phyloP scores from a whole-genome alignment of 2,888 invertebrate genomes.

The Cheilosia impressa region DNA sequence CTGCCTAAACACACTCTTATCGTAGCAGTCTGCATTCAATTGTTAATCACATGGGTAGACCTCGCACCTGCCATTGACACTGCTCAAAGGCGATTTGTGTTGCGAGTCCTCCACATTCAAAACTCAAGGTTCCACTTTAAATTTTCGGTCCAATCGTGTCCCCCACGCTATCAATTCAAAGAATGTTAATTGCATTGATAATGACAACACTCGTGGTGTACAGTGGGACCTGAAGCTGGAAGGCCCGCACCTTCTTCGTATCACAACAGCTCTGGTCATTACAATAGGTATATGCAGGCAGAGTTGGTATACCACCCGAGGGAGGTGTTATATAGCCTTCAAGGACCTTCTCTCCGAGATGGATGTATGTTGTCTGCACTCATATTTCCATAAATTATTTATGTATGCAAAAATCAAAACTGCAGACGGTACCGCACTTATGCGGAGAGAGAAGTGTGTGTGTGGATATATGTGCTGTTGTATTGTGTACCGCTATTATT shows the following conservation, averaged over 20 bases:
- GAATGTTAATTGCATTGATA: conserved; percentile 69
- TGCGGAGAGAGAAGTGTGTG: background rate
- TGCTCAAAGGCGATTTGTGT: conserved; percentile 7
- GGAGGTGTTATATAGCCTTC: conserved; percentile 13
- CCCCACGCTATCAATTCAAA: conserved; percentile 27
- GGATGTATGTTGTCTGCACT: conserved; percentile 32
- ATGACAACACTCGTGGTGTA: conserved; percentile 45
- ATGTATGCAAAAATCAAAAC: conserved; percentile 82
- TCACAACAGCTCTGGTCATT: conserved; percentile 13
- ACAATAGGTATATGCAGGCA: conserved; percentile 23
- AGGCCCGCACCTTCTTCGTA: background rate
- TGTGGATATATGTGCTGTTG: conserved; percentile 37
- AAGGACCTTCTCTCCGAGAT: conserved; percentile 19
- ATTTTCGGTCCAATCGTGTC: conserved; percentile 31
- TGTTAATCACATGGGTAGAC: conserved; percentile 62
- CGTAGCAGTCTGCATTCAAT: conserved; percentile 39
- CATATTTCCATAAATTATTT: conserved; percentile 85
- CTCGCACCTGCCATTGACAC: conserved; percentile 67
- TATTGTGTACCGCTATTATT: conserved; percentile 70
- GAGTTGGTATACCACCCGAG: conserved; percentile 19
- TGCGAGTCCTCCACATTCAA: conserved; percentile 24
- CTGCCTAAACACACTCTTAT: conserved; percentile 60
- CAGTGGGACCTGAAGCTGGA: background rate
- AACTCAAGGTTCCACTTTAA: conserved; percentile 60
- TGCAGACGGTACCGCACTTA: conserved; percentile 67